phyloP scores from a whole-genome alignment of 2,888 invertebrate genomes.

The Philopedon plagiatum region DNA sequence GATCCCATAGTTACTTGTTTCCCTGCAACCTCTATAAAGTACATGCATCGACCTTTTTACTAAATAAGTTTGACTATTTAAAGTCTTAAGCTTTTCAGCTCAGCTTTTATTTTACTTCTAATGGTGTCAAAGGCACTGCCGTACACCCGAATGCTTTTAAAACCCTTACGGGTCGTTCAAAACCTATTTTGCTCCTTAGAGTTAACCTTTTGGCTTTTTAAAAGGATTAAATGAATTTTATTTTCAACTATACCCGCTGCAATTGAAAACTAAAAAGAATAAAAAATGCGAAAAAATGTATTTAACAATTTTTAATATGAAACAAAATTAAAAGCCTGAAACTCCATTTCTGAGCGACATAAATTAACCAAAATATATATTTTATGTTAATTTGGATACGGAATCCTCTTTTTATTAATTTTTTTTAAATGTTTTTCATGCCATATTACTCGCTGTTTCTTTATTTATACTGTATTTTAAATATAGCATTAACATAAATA shows the following conservation, averaged over 20 bases:
- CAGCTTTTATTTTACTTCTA: conserved; percentile 38
- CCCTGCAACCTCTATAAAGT: background rate
- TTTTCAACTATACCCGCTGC: conserved; percentile 3
- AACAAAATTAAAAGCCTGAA: too few species aligned
- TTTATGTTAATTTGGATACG: too few species aligned
- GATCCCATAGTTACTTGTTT: background rate
- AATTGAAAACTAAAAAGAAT: too few species aligned
- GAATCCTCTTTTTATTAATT: too few species aligned
- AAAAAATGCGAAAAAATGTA: too few species aligned
- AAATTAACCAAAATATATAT: too few species aligned
- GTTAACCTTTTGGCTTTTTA: conserved; percentile 32
- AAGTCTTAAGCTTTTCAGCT: conserved; percentile 33
- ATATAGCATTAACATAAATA: too few species aligned
- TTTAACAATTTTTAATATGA: too few species aligned
- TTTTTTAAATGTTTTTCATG: too few species aligned
- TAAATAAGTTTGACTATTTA: conserved; percentile 35
- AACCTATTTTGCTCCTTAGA: conserved; percentile 40
- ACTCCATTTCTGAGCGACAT: too few species aligned
- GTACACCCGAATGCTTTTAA: conserved; percentile 44
- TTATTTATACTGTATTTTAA: too few species aligned
- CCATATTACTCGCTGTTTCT: too few species aligned
- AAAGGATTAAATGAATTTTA: background rate
- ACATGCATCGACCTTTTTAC: background rate
- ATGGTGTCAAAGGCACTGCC: conserved; percentile 40
- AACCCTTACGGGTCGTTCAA: conserved; percentile 34